Evolutionary conservation across 2,797 vertebrate species (phyloP), one percentile per base, ranked within the genome.

Genomic region (Neosilurus mollespiculum): DNA sequence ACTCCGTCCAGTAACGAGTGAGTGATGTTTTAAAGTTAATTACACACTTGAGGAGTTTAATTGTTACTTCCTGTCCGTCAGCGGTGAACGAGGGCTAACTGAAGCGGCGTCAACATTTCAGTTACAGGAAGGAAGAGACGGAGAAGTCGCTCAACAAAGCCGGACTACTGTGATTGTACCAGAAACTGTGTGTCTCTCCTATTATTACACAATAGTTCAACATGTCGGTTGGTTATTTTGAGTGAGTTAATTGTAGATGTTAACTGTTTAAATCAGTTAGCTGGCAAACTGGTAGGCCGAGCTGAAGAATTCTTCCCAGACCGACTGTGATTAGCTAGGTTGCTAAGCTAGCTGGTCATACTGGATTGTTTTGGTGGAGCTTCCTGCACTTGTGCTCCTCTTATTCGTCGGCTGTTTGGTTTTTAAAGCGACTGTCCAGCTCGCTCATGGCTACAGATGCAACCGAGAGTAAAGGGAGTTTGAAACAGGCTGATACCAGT

Each of bases 371-470:
- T 78, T 64, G 66, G 26, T 73, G 75, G 54, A 16, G 56, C 49
- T 83, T 83, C 54, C 51, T 34, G 24, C 49, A 58, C 30, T 37
- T 66, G 2, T 51, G 54, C 37, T 24, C 18, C 11, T 49, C 14
- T 61, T 76, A 43, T 49, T 56, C 34, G 16, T 15, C 24, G 3
- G 24, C 12, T 54, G 43, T 9, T 18, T 71, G 0, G 9, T 11
- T 49, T 72, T n/a, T 11, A 65, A 18, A 4, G 3, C n/a, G 26
- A n/a, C 69, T 73, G 79, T 83, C 54, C 83, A 79, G 76, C 77
- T 75, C 70, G n/a, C 59, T 26, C 22, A 95, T 95, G 95, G 94
- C 93, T 83, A 91, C 94, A 81, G 93, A 93, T 84, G 90, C 89
- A 84, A 89, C 87, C 15, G 91, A 91, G 85, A 89, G 87, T 72